phyloP scores from a whole-genome alignment of 2,888 invertebrate species.

The Microctonus brassicae region DNA sequence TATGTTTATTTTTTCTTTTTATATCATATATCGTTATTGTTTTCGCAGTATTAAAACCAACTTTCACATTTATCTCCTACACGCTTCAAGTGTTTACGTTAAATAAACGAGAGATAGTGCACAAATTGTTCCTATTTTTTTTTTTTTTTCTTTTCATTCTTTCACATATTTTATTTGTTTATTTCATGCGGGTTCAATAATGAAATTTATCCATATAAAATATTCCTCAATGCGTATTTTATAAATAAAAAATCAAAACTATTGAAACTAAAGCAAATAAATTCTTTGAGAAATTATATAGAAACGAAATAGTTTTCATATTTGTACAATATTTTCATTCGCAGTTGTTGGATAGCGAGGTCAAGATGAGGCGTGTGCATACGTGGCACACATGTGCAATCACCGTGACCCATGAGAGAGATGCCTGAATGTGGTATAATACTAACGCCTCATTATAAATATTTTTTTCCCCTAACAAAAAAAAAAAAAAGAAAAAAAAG shows the following conservation, averaged over 20 bases:
- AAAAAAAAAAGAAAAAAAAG: not conserved
- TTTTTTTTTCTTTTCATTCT: too few relatives aligned
- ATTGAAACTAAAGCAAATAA: not conserved
- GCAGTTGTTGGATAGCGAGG: slow-evolving; percentile 47
- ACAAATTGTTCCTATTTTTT: too few relatives aligned
- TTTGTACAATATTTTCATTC: slow-evolving; percentile 40
- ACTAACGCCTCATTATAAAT: slow-evolving; percentile 5
- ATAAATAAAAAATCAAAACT: not conserved
- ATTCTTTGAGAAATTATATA: slow-evolving; percentile 37
- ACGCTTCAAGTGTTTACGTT: too few relatives aligned
- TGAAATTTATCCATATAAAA: too few relatives aligned
- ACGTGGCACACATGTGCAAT: slow-evolving; percentile 59
- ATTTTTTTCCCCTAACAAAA: not conserved
- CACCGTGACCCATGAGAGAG: slow-evolving; percentile 57
- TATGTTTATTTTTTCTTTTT: not conserved
- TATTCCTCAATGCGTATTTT: too few relatives aligned
- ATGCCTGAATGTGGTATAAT: slow-evolving; percentile 54
- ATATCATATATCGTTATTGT: not conserved
- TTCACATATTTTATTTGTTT: too few relatives aligned
- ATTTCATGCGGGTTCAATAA: too few relatives aligned
- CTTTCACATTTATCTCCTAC: too few relatives aligned
- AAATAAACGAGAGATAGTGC: too few relatives aligned
- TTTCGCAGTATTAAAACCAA: not conserved
- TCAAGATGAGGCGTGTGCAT: slow-evolving; percentile 46
- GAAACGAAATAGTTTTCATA: slow-evolving; percentile 30